Conservation (phyloP, 2,888 invertebrate genomes). For the Fragum whitleyi region DNA sequence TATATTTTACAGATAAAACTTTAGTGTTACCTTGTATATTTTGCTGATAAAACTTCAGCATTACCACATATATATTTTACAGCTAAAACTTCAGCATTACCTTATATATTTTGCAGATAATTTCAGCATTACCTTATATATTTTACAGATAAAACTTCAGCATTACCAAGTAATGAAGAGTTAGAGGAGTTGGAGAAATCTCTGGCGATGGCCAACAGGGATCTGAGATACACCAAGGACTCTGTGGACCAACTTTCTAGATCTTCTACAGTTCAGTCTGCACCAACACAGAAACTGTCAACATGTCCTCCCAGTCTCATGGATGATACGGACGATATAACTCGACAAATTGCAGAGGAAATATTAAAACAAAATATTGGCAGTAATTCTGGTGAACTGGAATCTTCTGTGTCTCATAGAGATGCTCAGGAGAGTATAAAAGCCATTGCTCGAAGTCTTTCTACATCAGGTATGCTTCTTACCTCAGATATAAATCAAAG, state of each 20-base stretch:
- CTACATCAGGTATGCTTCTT: slow-evolving; percentile 64
- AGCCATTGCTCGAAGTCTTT: slow-evolving; percentile 66
- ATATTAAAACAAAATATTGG: slow-evolving; percentile 59
- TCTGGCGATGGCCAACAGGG: slow-evolving; percentile 90
- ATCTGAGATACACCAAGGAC: slow-evolving; percentile 80
- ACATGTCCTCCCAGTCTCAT: slow-evolving; percentile 45
- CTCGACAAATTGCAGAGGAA: slow-evolving; percentile 74
- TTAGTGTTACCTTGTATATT: slow-evolving; percentile 87
- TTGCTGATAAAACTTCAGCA: slow-evolving; percentile 39
- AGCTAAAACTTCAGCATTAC: slow-evolving; percentile 76
- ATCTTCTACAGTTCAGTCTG: not conserved
- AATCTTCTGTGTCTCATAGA: slow-evolving; percentile 51
- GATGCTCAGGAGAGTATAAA: slow-evolving; percentile 69
- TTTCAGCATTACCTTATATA: slow-evolving; percentile 9
- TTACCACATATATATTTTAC: slow-evolving; percentile 85
- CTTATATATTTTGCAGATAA: no score
- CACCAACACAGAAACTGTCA: slow-evolving; percentile 12
- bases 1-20: slow-evolving; percentile 41
- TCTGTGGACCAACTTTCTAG: slow-evolving; percentile 75
- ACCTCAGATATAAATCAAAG: slow-evolving; percentile 50
- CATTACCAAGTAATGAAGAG: slow-evolving; percentile 90
- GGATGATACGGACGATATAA: slow-evolving; percentile 74
- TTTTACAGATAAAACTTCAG: slow-evolving; percentile 44
- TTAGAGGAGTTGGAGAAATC: slow-evolving; percentile 95
- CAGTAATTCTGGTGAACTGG: slow-evolving; percentile 26